These are phyloP conservation scores for Eristalinus aeneus DNA, from an alignment of 2,888 invertebrate species.

Conservation along the genomic window DNA sequence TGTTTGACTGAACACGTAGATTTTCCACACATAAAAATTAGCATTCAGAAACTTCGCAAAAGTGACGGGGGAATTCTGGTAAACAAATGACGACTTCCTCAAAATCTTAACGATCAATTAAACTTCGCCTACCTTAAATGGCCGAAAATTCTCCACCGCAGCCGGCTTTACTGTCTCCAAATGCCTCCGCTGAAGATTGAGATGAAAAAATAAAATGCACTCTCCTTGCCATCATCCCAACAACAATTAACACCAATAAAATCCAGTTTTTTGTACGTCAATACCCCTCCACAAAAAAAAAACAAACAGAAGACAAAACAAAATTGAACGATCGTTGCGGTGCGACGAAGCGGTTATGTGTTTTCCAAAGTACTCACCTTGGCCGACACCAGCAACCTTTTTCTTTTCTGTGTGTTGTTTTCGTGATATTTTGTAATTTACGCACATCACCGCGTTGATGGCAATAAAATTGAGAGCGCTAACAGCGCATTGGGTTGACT, in stretches of 20 bases:
- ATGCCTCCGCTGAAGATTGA: background rate
- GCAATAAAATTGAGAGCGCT: conserved; percentile 41
- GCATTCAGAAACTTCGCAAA: background rate
- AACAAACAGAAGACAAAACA: background rate
- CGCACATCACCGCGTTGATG: conserved; percentile 27
- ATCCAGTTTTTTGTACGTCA: conserved; percentile 56
- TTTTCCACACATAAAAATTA: background rate
- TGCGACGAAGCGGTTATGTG: background rate
- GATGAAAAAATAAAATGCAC: background rate
- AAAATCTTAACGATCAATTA: conserved; percentile 47
- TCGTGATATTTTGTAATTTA: conserved; percentile 39
- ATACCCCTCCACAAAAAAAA: background rate
- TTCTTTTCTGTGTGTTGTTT: conserved; percentile 1
- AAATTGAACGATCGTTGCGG: background rate
- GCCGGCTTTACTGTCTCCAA: background rate
- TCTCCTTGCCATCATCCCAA: conserved; percentile 16
- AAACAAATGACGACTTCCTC: conserved; percentile 44
- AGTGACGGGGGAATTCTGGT: background rate
- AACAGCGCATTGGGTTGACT: conserved; percentile 8
- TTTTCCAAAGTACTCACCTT: conserved; percentile 35
- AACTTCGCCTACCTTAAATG: conserved; percentile 2
- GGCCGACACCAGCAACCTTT: conserved; percentile 16
- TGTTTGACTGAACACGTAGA: background rate
- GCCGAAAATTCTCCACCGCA: conserved; percentile 17
- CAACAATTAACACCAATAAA: conserved; percentile 41